Evolutionary conservation across 2,113 vertebrate species (phyloP).

Genomic region (Puffinus mauretanicus): DNA sequence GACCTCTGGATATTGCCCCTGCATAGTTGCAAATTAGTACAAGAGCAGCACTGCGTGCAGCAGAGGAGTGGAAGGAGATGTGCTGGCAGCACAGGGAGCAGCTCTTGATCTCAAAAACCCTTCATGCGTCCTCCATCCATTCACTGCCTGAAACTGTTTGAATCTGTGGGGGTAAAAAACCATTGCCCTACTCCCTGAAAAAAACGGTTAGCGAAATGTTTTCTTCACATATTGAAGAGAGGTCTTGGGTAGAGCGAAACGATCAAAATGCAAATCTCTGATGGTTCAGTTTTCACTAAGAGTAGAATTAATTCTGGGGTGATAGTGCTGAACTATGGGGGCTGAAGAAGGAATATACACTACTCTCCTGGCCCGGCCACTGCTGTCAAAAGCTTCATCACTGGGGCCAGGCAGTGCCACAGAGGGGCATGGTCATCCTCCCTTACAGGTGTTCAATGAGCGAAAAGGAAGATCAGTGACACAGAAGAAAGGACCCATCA

Average conservation of each 20-base stretch:
- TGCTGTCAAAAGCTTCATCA: neutral
- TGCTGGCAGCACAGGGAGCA: neutral
- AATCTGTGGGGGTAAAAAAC: rapidly evolving
- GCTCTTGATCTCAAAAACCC: neutral
- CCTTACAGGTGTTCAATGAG: neutral
- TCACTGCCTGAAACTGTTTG: neutral
- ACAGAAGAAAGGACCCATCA: neutral
- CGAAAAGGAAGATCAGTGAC: neutral
- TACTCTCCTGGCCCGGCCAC: neutral
- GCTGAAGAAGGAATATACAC: neutral
- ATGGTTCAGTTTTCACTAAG: neutral
- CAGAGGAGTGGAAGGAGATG: neutral
- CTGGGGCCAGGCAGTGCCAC: neutral
- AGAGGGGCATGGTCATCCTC: neutral
- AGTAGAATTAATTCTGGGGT: neutral
- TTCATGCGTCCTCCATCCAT: neutral
- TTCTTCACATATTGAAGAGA: neutral
- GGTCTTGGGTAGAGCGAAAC: neutral
- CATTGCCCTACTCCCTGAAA: neutral
- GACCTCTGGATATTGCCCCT: neutral
- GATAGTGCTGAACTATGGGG: neutral
- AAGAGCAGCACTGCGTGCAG: neutral
- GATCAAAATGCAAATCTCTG: neutral
- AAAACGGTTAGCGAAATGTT: neutral
- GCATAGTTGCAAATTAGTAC: neutral